Percentiles rank a stretch among this genome's conserved stretches.
These are phyloP conservation scores for Polypterus senegalus DNA, from an alignment of 2,113 vertebrate genomes.

Conservation along the genomic window DNA sequence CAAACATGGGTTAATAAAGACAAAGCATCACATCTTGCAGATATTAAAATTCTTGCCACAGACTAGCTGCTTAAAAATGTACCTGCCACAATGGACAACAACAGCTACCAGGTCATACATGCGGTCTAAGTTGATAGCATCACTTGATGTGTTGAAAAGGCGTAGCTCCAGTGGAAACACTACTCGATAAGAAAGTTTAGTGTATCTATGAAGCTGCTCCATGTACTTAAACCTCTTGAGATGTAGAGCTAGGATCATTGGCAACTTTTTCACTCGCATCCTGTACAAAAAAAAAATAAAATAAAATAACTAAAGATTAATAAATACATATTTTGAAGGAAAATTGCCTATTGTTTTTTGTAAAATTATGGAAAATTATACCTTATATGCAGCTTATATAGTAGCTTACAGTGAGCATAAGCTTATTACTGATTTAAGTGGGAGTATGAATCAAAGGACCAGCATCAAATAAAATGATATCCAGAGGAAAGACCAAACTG, in stretches of 20 bases:
- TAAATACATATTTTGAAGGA: background rate
- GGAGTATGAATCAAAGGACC: no score
- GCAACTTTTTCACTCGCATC: constrained; percentile 91
- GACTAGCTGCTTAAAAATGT: background rate
- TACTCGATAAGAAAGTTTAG: constrained; percentile 88
- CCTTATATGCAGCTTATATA: no score
- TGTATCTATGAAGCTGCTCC: constrained; percentile 92
- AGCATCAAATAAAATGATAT: no score
- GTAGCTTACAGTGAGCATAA: no score
- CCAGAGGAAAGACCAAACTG: no score
- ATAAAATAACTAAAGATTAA: background rate
- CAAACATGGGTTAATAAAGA: no score
- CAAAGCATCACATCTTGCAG: no score
- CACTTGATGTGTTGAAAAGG: constrained; percentile 87
- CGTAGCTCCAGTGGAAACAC: constrained; percentile 88
- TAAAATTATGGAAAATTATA: no score
- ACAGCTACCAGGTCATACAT: constrained; percentile 94
- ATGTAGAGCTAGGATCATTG: constrained; percentile 93
- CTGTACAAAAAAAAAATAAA: constrained; percentile 37
- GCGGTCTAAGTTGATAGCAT: constrained; percentile 84
- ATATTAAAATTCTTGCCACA: no score
- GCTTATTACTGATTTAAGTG: no score
- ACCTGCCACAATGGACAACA: constrained; percentile 95
- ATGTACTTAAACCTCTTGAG: constrained; percentile 96
- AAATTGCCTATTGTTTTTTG: no score